Evolutionary conservation across 1,140 invertebrate species (phyloP).

Genomic region (Agraylea sexmaculata): DNA sequence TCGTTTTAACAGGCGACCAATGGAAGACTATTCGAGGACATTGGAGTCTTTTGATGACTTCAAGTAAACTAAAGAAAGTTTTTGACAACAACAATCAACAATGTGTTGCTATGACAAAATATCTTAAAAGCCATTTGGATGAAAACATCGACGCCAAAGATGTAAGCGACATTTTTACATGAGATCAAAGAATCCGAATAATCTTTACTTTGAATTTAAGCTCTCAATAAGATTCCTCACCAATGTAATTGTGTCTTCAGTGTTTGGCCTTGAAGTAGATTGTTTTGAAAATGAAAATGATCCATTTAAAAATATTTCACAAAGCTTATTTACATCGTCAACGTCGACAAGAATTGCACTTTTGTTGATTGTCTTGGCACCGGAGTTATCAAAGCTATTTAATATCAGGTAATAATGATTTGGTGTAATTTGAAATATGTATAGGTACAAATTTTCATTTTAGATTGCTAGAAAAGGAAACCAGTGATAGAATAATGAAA

Average conservation of each 20-base stretch:
- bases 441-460: too few species aligned
- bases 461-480: too few species aligned
- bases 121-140: conserved; percentile 4
- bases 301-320: conserved; percentile 1
- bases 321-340: background rate
- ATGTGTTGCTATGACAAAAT: conserved; percentile 3
- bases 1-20: conserved; percentile 20
- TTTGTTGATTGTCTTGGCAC: background rate
- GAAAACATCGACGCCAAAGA: background rate
- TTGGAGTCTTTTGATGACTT: conserved; percentile 16
- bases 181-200: too few species aligned
- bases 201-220: too few species aligned
- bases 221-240: background rate
- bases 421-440: background rate
- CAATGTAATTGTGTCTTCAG: conserved; percentile 1
- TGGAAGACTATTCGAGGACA: conserved; percentile 23
- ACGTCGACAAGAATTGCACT: too few species aligned
- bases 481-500: too few species aligned
- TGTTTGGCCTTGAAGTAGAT: conserved; percentile 1
- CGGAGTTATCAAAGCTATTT: background rate
- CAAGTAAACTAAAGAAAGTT: conserved; percentile 29
- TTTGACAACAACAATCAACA: conserved; percentile 6
- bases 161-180: too few species aligned
- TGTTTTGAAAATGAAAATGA: background rate
- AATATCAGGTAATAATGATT: background rate